phyloP scores from a whole-genome alignment of 2,113 vertebrate genomes.

The Chamaea fasciata region DNA sequence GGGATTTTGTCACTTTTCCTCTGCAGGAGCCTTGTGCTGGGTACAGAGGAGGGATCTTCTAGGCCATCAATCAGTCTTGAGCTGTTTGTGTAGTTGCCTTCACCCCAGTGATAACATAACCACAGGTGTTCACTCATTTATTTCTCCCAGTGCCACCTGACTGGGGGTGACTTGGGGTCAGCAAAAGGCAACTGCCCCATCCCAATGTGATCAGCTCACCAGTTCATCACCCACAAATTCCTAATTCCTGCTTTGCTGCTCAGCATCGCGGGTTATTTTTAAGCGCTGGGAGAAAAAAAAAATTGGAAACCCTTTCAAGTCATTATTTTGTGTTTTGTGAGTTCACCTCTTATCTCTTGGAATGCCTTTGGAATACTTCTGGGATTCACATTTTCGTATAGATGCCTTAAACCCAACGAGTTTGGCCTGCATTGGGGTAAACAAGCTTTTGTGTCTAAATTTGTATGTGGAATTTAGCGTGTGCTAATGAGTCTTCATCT shows the following conservation, averaged over 20 bases:
- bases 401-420: neutral
- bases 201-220: neutral
- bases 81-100: neutral
- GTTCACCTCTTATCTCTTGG: neutral
- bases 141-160: neutral
- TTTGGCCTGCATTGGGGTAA: neutral
- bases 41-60: neutral
- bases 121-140: neutral
- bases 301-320: neutral
- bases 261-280: neutral
- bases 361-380: neutral
- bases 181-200: neutral
- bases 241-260: neutral
- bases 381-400: neutral
- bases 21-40: neutral
- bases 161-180: neutral
- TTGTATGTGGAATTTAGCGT: neutral
- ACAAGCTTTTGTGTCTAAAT: neutral
- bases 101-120: neutral
- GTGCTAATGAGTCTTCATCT: neutral
- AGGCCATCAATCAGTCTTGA: neutral
- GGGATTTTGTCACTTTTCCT: neutral
- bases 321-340: neutral
- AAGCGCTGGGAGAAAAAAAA: neutral
- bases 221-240: neutral